A percentile compares a stretch with the other conserved stretches of the same genome.
These are phyloP conservation scores for Eolophus roseicapilla DNA, from an alignment of 2,113 vertebrate species.

Conservation along the genomic window DNA sequence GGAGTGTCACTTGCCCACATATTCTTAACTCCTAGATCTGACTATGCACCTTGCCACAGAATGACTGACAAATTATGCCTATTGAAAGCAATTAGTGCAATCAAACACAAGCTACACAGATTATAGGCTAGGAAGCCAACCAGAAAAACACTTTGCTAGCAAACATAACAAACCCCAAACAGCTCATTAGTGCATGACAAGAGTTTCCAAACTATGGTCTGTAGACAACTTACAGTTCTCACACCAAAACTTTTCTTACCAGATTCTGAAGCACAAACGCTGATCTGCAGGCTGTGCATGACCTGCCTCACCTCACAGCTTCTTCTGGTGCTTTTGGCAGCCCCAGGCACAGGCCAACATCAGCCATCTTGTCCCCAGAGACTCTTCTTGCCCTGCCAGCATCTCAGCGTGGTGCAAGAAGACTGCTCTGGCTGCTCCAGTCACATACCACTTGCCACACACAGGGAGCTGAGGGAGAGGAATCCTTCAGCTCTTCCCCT, in stretches of 20 bases:
- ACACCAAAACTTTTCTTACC: background rate
- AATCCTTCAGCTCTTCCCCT: background rate
- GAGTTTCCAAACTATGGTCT: background rate
- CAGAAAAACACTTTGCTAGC: background rate
- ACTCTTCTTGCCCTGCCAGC: background rate
- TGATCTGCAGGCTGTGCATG: background rate
- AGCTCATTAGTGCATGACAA: background rate
- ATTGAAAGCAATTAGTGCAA: background rate
- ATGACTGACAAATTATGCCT: background rate
- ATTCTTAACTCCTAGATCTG: background rate
- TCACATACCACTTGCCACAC: background rate
- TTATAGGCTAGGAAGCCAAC: background rate
- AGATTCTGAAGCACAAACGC: rapidly evolving
- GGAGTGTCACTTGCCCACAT: background rate
- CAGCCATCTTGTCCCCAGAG: background rate
- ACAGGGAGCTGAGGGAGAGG: background rate
- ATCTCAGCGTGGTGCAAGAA: rapidly evolving
- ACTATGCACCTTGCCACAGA: background rate
- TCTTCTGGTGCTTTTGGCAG: background rate
- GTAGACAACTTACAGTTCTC: too few relatives aligned
- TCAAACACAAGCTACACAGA: background rate
- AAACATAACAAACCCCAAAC: background rate
- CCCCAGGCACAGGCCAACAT: background rate
- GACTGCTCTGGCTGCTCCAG: background rate
- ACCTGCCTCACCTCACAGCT: background rate